phyloP scores from a whole-genome alignment of 2,888 invertebrate genomes.

The Emmelina monodactyla region DNA sequence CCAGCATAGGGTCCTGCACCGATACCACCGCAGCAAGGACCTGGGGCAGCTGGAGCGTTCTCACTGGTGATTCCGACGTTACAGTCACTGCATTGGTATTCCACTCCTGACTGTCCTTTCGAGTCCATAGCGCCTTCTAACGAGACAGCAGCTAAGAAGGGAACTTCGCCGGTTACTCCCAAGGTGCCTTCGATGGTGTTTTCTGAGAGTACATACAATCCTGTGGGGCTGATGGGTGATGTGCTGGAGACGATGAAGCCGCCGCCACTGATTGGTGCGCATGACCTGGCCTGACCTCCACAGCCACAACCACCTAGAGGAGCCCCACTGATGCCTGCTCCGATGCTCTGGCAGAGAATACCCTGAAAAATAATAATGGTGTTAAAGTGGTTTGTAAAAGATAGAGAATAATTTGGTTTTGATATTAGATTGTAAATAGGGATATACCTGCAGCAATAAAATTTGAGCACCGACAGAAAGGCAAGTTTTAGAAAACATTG shows the following conservation, averaged over 20 bases:
- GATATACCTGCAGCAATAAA: too few species aligned
- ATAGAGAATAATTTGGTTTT: too few species aligned
- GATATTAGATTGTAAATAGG: too few species aligned
- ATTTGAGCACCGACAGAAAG: too few species aligned
- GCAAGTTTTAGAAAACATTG: too few species aligned
- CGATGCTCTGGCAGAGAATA: slow-evolving; percentile 5
- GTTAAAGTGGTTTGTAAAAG: too few species aligned
- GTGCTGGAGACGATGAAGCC: slow-evolving; percentile 19
- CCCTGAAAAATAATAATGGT: slow-evolving; percentile 5
- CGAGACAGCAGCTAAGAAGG: slow-evolving; percentile 19
- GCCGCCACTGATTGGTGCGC: slow-evolving; percentile 17
- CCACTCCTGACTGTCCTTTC: background rate
- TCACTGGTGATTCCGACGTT: slow-evolving; percentile 1
- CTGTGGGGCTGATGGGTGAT: slow-evolving; percentile 9
- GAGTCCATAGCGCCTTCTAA: slow-evolving; percentile 12
- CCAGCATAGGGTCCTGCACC: too few species aligned
- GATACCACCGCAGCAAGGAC: background rate
- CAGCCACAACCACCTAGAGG: slow-evolving; percentile 12
- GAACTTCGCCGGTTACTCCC: slow-evolving; percentile 18
- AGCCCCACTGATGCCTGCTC: background rate
- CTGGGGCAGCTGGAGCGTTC: too few species aligned
- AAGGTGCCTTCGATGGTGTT: slow-evolving; percentile 20
- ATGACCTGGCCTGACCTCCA: slow-evolving; percentile 18
- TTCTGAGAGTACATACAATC: slow-evolving; percentile 20
- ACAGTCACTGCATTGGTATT: background rate